Base-by-base conservation (phyloP, 2,888 invertebrate species). In the Acleris holmiana region DNA sequence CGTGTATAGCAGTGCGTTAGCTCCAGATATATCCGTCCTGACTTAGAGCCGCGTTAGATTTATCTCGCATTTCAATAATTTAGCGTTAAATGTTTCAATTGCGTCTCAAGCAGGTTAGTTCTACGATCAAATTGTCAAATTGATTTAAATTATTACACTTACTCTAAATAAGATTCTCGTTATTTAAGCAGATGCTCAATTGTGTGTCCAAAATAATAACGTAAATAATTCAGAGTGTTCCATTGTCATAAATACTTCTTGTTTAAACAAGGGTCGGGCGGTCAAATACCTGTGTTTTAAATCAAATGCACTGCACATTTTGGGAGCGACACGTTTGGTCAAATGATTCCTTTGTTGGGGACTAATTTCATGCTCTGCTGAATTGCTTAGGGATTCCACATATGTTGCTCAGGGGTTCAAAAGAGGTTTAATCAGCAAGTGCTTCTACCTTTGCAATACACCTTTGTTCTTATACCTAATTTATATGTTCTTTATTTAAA, bases 221-320 rank as follows among this genome's bases (percentile, higher is more conserved):
- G 73, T 73, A 76, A 83, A 83, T 85, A 75, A 72, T 76, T 76
- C 69, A 71, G 68, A 66, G 76, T 78, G 76, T 70, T 79, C 75
- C 80, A 79, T 76, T 75, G 76, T 80, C 81, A 64, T 68, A 69
- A 61, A 57, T 61, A 66, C 46, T 61, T 17, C 50, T 61, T 65
- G 21, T 41, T 59, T 59, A 54, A 59, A 59, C 76, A 74, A 80
- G 76, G 70, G 73, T 76, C 74, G 77, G 79, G 74, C 88, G 89
- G 88, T 88, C 88, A 89, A 88, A 85, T 88, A 89, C 88, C 88
- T 89, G 85, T 74, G 77, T 80, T 86, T 84, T 80, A 85, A 88
- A 88, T 88, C 84, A 86, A 82, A 82, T 78, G 70, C 78, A 79
- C 81, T 82, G 78, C 77, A 75, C 65, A 60, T 65, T 78, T 82